Conservation (phyloP, 2,888 invertebrate species). For the Leucozona laternaria region DNA sequence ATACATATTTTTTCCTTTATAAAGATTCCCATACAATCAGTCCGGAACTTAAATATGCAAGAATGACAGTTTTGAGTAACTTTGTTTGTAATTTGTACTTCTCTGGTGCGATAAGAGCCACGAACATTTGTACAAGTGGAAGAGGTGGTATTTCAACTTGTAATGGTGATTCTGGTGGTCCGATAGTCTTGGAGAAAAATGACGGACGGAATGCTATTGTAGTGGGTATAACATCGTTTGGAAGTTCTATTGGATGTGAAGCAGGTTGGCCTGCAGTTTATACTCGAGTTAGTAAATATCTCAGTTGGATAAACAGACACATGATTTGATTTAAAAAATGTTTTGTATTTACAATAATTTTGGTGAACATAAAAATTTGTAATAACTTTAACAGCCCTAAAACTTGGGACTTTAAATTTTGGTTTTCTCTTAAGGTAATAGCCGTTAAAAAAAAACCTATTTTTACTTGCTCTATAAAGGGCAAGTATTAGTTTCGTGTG, state of each 20-base stretch:
- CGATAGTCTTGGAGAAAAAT: slow-evolving; percentile 52
- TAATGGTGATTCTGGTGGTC: slow-evolving; percentile 75
- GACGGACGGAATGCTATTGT: slow-evolving; percentile 7
- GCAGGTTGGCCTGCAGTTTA: slow-evolving; percentile 64
- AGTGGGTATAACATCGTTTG: slow-evolving; percentile 72
- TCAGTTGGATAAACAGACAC: slow-evolving; percentile 64
- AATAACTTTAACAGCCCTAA: no score
- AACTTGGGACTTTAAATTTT: no score
- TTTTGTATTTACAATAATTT: background rate
- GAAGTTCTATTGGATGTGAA: slow-evolving; percentile 59
- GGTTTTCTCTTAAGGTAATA: no score
- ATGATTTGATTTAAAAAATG: background rate
- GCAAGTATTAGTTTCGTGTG: no score
- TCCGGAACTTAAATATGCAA: slow-evolving; percentile 44
- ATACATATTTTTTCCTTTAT: background rate
- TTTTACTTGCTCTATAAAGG: no score
- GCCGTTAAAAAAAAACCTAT: no score
- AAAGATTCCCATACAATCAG: slow-evolving; percentile 3
- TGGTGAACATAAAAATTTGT: no score
- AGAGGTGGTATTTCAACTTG: slow-evolving; percentile 63
- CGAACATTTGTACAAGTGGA: slow-evolving; percentile 65
- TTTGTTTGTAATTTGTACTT: slow-evolving; percentile 27
- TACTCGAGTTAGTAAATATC: slow-evolving; percentile 59
- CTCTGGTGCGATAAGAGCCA: slow-evolving; percentile 43
- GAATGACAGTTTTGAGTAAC: slow-evolving; percentile 33